phyloP scores from a whole-genome alignment of 1,140 invertebrate genomes.

The Phymorhynchus buccinoides region DNA sequence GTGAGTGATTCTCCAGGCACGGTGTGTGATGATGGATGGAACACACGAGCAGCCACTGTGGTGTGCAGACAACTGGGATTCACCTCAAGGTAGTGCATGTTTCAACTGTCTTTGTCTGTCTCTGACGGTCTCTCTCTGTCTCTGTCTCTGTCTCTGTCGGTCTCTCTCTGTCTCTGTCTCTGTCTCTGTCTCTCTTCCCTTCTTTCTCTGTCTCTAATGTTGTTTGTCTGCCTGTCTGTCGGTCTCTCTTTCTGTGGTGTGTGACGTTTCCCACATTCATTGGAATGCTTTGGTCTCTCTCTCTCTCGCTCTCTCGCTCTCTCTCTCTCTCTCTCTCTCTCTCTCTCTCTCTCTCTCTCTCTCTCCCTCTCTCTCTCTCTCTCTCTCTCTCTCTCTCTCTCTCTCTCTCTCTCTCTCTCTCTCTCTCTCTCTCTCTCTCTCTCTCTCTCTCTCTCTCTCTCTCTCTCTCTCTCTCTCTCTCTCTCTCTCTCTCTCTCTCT shows the following conservation, averaged over 20 bases:
- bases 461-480: not conserved
- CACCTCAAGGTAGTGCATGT: not conserved
- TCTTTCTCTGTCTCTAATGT: not conserved
- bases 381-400: not conserved
- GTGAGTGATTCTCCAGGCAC: slow-evolving; percentile 33
- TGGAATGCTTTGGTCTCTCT: not conserved
- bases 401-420: not conserved
- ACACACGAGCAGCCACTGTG: slow-evolving; percentile 41
- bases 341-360: not conserved
- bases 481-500: not conserved
- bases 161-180: not conserved
- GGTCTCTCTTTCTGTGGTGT: too few relatives aligned
- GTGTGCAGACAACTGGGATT: slow-evolving; percentile 49
- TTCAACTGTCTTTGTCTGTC: too few relatives aligned
- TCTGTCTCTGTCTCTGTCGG: not conserved
- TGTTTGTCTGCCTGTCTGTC: not conserved
- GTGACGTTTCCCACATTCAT: too few relatives aligned
- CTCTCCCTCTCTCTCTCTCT: not conserved
- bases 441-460: not conserved
- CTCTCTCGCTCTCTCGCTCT: too few relatives aligned
- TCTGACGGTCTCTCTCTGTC: not conserved
- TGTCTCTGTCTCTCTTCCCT: not conserved
- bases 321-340: not conserved
- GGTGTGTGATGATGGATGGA: slow-evolving; percentile 53
- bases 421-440: too few relatives aligned